These are phyloP conservation scores for Heliconius cydno DNA, from an alignment of 2,888 invertebrate genomes.

Conservation along the genomic window DNA sequence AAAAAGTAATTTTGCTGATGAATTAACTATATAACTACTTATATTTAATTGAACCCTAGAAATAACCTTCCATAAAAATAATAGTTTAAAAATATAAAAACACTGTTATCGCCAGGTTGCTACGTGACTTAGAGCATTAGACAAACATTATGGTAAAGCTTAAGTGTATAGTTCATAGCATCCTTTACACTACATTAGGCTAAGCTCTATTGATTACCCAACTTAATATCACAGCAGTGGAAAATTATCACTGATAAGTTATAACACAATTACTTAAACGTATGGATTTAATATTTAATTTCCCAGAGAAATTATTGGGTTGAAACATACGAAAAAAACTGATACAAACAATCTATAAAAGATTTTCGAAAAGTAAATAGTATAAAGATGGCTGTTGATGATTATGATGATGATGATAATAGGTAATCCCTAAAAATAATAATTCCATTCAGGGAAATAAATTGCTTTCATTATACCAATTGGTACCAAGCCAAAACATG, in stretches of 20 bases:
- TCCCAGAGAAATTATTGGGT: neutral
- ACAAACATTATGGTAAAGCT: constrained; percentile 26
- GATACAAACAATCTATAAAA: too few species aligned
- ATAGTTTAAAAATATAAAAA: neutral
- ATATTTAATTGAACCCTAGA: neutral
- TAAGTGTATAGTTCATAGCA: constrained; percentile 25
- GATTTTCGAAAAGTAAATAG: too few species aligned
- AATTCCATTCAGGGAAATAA: neutral
- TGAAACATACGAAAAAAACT: neutral
- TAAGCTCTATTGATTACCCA: constrained; percentile 37
- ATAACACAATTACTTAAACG: too few species aligned
- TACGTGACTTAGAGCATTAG: constrained; percentile 29
- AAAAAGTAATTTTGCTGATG: too few species aligned
- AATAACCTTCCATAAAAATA: neutral
- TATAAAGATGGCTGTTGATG: too few species aligned
- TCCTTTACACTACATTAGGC: constrained; percentile 44
- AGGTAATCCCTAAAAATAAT: too few species aligned
- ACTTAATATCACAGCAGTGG: constrained; percentile 1
- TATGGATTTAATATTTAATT: neutral
- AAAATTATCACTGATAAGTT: constrained; percentile 2
- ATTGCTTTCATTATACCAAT: neutral
- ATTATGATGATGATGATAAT: too few species aligned
- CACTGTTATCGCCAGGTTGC: neutral
- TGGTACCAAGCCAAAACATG: neutral
- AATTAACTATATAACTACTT: neutral